Evolutionary conservation across 1,140 invertebrate genomes (phyloP), one percentile per base, ranked within the genome.

Genomic region (Brachionus asplanchnoidis): DNA sequence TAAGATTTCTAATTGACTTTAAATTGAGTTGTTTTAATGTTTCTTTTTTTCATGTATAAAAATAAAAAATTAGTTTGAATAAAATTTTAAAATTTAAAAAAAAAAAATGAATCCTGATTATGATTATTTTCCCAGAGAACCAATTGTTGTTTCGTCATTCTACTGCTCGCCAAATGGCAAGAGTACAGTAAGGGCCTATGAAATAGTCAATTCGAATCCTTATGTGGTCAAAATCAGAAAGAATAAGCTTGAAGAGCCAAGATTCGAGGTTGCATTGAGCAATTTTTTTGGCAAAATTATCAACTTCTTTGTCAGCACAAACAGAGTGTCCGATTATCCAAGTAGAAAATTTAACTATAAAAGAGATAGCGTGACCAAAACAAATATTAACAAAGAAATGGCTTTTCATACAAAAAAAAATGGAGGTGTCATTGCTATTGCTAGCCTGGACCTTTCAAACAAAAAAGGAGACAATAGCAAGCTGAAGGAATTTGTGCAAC

Each of bases 191-290:
- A 23, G 79, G n/a, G 79, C 79, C 42, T 82, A 65, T 65, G 79
- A 82, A 65, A 82, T 82, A 44, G 40, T 65, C n/a, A 80, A 80
- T 46, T 53, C 77, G n/a, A 82, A 82, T 32, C 79, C 79, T 0
- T 32, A 82, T 82, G 53, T 60, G 28, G n/a, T 11, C 12, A 82
- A 82, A 32, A 65, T 82, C 9, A 60, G 40, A 26, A 82, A 65
- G 65, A 23, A 68, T 68, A 40, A 65, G 26, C 36, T 82, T 14
- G 14, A 60, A 5, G 79, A 82, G 20, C 79, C 50, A 2, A 60
- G 79, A 17, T 65, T 82, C 53, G 79, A 82, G 26, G 53, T 65
- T 7, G 28, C 50, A n/a, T 3, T 68, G n/a, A 82, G 32, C 26
- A 20, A 68, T 32, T 32, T 65, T 65, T 65, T 60, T 32, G 2